A percentile compares a stretch with the other conserved stretches of the same genome.
Evolutionary conservation across 2,797 vertebrate genomes (phyloP).

Genomic region (Acestrorhynchus altus): DNA sequence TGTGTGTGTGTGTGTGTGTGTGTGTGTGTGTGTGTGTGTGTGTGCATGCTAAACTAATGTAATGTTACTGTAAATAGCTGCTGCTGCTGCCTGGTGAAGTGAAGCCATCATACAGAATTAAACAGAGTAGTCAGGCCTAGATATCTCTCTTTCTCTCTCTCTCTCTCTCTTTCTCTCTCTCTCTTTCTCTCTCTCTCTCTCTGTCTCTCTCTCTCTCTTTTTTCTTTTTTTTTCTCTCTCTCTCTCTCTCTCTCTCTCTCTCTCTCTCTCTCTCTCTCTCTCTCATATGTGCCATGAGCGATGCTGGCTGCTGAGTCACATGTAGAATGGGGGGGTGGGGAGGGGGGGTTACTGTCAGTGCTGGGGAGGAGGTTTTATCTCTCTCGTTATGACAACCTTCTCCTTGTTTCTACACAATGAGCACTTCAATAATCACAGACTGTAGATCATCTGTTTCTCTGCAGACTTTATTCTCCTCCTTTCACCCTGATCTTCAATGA

Average conservation of each 20-base stretch:
- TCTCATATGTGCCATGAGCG: conserved; percentile 50
- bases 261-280: background rate
- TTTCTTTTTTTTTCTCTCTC: conserved; percentile 12
- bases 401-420: too few relatives aligned
- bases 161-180: background rate
- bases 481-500: too few relatives aligned
- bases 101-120: conserved; percentile 49
- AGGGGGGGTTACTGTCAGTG: conserved; percentile 41
- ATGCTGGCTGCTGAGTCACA: conserved; percentile 67
- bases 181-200: background rate
- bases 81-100: conserved; percentile 30
- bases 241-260: background rate
- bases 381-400: too few relatives aligned
- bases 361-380: conserved; percentile 20
- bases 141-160: conserved; percentile 11
- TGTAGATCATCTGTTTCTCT: too few relatives aligned
- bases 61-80: conserved; percentile 46
- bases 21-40: background rate
- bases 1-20: background rate
- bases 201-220: conserved; percentile 13
- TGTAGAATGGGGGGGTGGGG: conserved; percentile 24
- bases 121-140: conserved; percentile 28
- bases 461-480: too few relatives aligned
- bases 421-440: too few relatives aligned
- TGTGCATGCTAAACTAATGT: conserved; percentile 8